phyloP scores from a whole-genome alignment of 2,888 invertebrate genomes.

The Nemotelus pantherinus region DNA sequence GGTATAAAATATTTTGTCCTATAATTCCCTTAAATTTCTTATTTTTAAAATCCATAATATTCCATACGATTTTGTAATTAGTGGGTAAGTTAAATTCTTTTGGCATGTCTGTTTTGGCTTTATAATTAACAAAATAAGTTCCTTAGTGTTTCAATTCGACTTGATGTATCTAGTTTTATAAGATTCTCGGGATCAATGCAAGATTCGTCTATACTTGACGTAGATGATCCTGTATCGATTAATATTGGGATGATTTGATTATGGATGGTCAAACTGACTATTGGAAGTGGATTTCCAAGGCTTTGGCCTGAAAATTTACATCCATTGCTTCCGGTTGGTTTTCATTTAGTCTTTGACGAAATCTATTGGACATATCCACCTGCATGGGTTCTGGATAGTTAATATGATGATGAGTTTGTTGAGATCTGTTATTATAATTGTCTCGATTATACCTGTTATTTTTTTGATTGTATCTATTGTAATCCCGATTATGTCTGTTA shows the following conservation, averaged over 20 bases:
- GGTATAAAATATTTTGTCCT: conserved; percentile 5
- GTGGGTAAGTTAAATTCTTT: neutral
- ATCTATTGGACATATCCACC: neutral
- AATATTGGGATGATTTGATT: neutral
- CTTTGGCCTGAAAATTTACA: conserved; percentile 1
- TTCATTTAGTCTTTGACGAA: neutral
- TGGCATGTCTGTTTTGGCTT: neutral
- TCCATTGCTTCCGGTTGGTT: conserved; percentile 1
- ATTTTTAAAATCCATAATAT: neutral
- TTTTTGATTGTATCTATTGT: too few relatives aligned
- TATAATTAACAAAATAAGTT: neutral
- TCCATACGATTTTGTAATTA: neutral
- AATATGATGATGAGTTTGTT: neutral
- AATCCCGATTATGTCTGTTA: too few relatives aligned
- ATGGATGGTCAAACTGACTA: neutral
- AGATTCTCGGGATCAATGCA: neutral
- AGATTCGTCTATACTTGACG: conserved; percentile 4
- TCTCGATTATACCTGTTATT: too few relatives aligned
- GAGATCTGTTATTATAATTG: too few relatives aligned
- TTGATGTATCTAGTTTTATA: neutral
- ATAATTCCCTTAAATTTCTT: conserved; percentile 13
- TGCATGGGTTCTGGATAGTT: neutral
- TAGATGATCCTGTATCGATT: conserved; percentile 5
- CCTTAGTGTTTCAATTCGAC: neutral
- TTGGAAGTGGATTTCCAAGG: conserved; percentile 9